A percentile compares a stretch with the other conserved stretches of the same genome.
phyloP scores from a whole-genome alignment of 2,797 vertebrate species.

The Graptemys geographica region DNA sequence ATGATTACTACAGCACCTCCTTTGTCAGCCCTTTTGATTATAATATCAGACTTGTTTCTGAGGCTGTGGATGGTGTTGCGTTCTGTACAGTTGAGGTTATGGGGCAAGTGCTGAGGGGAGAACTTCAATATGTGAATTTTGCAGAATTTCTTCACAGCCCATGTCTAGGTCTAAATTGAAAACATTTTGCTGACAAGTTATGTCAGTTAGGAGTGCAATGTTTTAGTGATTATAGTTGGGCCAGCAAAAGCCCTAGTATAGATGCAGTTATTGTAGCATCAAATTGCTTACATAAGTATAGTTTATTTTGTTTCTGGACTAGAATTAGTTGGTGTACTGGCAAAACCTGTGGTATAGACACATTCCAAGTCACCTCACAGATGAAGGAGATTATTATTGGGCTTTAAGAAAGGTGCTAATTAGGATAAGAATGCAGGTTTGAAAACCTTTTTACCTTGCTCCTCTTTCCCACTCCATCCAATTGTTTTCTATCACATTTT shows the following conservation, averaged over 20 bases:
- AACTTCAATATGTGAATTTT: neutral
- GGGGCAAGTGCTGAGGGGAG: no score
- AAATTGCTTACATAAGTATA: neutral
- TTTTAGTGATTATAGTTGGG: neutral
- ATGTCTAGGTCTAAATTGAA: neutral
- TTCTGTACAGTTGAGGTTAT: no score
- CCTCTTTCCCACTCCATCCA: neutral
- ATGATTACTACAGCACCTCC: no score
- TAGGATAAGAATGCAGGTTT: neutral
- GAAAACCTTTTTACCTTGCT: neutral
- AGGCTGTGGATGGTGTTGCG: no score
- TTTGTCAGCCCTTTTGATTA: no score
- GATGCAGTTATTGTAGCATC: neutral
- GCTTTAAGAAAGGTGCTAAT: neutral
- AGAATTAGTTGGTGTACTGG: neutral
- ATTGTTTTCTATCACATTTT: neutral
- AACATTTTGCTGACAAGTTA: neutral
- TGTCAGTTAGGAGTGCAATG: neutral
- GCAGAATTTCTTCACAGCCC: neutral
- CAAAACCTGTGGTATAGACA: neutral
- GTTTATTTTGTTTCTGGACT: neutral
- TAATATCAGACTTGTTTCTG: no score
- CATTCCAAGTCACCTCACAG: neutral
- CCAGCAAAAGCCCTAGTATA: neutral
- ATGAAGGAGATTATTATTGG: neutral